Conservation (phyloP, 2,888 invertebrate genomes). For the Leuctra nigra region DNA sequence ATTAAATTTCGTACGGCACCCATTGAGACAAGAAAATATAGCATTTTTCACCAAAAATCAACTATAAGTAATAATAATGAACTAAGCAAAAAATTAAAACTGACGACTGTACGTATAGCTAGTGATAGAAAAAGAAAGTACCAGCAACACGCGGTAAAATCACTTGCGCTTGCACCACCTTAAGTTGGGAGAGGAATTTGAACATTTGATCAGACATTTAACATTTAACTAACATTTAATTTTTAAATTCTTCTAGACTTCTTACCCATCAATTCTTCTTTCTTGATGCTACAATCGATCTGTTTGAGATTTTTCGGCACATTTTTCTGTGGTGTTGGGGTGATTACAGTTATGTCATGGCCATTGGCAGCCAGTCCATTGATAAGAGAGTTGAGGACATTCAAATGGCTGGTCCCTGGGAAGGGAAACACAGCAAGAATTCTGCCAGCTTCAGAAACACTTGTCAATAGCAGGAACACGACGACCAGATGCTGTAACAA, state of each 20-base stretch:
- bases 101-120: no score
- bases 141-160: not conserved
- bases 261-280: not conserved
- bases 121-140: no score
- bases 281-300: not conserved
- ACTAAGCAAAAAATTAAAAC: no score
- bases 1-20: no score
- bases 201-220: no score
- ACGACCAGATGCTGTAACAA: not conserved
- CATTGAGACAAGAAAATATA: no score
- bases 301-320: not conserved
- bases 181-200: no score
- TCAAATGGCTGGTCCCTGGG: conserved; percentile 44
- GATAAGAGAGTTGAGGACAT: conserved; percentile 42
- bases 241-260: not conserved
- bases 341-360: conserved; percentile 38
- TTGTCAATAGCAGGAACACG: not conserved
- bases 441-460: not conserved
- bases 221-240: no score
- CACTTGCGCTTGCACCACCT: no score
- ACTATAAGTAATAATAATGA: no score
- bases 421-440: conserved; percentile 44
- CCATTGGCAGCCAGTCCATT: conserved; percentile 41
- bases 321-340: not conserved
- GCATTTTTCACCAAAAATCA: no score